Evolutionary conservation across 1,140 invertebrate genomes (phyloP).

Genomic region (Pseudomyrmex cubaensis): DNA sequence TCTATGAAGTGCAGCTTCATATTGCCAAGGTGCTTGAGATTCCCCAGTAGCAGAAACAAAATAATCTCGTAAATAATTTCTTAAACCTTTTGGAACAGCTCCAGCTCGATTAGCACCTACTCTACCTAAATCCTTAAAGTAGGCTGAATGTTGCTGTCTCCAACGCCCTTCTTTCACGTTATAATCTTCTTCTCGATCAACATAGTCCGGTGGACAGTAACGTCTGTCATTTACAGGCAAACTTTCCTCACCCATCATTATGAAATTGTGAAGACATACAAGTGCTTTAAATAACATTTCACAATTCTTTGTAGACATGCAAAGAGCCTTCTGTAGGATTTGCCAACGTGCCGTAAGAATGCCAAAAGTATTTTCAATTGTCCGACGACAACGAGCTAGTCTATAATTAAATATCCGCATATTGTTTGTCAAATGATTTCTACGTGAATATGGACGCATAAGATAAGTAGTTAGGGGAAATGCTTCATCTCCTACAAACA

Average conservation of each 20-base stretch:
- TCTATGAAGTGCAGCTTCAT: slow-evolving; percentile 21
- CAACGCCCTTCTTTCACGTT: background rate
- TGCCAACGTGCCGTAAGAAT: background rate
- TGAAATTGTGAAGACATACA: background rate
- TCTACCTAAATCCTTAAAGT: background rate
- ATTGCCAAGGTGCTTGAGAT: slow-evolving; percentile 9
- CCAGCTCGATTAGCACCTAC: background rate
- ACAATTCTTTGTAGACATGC: background rate
- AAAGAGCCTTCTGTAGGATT: background rate
- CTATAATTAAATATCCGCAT: background rate
- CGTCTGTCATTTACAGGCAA: background rate
- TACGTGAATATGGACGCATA: background rate
- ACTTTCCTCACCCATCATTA: background rate
- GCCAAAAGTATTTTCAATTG: background rate
- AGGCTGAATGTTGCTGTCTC: slow-evolving; percentile 3
- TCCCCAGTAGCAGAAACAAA: slow-evolving; percentile 12
- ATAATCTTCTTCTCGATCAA: background rate
- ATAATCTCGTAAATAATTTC: slow-evolving; percentile 4
- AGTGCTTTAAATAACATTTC: background rate
- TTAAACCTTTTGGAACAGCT: background rate
- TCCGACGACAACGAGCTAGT: background rate
- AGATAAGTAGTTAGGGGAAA: background rate
- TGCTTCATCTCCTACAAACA: background rate
- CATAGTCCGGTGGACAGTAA: too few species aligned
- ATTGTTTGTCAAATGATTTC: background rate